Evolutionary conservation across 2,113 vertebrate genomes (phyloP).

Genomic region (Addax nasomaculatus): DNA sequence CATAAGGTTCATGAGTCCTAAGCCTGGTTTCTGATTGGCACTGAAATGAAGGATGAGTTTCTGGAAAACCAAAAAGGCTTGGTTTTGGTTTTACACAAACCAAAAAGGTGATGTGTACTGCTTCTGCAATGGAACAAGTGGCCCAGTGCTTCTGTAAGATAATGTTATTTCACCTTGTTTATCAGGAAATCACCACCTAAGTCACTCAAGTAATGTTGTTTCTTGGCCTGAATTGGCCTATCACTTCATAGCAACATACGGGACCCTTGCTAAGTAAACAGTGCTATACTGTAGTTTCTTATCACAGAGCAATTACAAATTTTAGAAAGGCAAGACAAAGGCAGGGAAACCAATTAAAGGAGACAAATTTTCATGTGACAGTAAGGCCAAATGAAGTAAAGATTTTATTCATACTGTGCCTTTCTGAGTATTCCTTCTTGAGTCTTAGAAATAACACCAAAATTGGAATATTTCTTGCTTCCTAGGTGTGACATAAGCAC

Average conservation of each 20-base stretch:
- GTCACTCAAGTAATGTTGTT: neutral
- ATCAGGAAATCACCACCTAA: neutral
- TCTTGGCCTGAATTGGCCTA: neutral
- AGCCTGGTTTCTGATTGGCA: neutral
- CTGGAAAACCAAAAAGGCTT: neutral
- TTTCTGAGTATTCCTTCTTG: neutral
- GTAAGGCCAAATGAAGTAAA: neutral
- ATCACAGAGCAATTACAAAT: neutral
- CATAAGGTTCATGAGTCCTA: neutral
- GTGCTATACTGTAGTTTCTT: neutral
- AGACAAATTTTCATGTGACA: neutral
- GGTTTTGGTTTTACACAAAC: too few species aligned
- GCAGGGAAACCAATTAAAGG: neutral
- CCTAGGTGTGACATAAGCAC: neutral
- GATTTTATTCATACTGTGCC: neutral
- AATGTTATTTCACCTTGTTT: neutral
- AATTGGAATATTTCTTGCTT: neutral
- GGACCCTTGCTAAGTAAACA: neutral
- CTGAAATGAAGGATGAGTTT: neutral
- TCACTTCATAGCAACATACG: neutral
- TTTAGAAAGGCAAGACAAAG: neutral
- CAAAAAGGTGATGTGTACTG: neutral
- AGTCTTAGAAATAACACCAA: neutral
- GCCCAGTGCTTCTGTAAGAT: neutral
- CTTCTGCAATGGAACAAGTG: neutral